Conservation (phyloP, 2,888 invertebrate species). For the Diplazon laetatorius region DNA sequence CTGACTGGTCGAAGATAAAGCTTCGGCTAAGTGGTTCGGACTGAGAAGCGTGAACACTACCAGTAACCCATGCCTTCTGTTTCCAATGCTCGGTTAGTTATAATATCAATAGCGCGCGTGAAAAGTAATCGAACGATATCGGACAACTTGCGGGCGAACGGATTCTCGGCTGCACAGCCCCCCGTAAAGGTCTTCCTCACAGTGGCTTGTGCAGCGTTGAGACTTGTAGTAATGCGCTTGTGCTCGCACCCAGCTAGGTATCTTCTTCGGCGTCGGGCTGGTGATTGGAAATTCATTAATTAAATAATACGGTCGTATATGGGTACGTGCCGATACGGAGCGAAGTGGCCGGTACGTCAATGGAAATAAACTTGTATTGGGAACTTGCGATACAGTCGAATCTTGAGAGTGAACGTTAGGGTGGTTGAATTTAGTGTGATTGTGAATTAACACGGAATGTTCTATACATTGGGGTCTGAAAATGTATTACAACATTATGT, state of each 20-base stretch:
- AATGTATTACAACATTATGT: no score
- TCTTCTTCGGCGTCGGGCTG: slow-evolving; percentile 41
- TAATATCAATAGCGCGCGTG: slow-evolving; percentile 56
- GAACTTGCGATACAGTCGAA: not conserved
- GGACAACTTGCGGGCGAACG: slow-evolving; percentile 33
- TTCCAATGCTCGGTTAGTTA: slow-evolving; percentile 32
- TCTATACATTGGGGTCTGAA: no score
- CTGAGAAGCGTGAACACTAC: slow-evolving; percentile 55
- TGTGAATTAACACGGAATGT: no score
- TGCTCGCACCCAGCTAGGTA: slow-evolving; percentile 22
- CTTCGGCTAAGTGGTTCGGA: slow-evolving; percentile 64
- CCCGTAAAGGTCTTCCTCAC: slow-evolving; percentile 18
- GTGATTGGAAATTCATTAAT: slow-evolving; percentile 76
- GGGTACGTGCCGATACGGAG: slow-evolving; percentile 50
- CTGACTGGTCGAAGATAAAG: slow-evolving; percentile 68
- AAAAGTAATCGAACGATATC: slow-evolving; percentile 65
- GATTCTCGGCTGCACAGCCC: slow-evolving; percentile 25
- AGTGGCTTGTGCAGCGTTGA: slow-evolving; percentile 64
- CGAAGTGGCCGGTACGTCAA: slow-evolving; percentile 62
- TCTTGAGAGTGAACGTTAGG: not conserved
- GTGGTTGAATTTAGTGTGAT: not conserved
- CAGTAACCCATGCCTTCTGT: slow-evolving; percentile 43
- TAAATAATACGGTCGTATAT: slow-evolving; percentile 74
- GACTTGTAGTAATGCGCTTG: slow-evolving; percentile 72
- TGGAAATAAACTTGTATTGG: slow-evolving; percentile 42